Conservation (phyloP, 1,140 invertebrate species). For the Elymnias hypermnestra region DNA sequence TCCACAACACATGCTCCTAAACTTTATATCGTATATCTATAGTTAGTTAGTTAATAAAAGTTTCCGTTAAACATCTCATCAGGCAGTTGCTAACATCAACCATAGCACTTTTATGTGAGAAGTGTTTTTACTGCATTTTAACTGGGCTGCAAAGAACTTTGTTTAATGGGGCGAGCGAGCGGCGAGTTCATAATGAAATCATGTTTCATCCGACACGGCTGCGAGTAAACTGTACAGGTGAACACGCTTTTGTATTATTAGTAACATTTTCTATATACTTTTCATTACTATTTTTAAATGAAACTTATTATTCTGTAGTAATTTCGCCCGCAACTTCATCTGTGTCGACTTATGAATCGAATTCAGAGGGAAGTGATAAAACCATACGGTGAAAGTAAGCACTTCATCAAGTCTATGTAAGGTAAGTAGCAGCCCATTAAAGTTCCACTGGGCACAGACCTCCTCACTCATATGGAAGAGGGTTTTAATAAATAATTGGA, state of each 20-base stretch:
- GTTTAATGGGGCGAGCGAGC: slow-evolving; percentile 18
- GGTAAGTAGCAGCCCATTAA: too few relatives aligned
- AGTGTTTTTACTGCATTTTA: slow-evolving; percentile 33
- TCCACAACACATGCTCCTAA: slow-evolving; percentile 19
- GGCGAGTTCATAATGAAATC: slow-evolving; percentile 13
- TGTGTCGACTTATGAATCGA: too few relatives aligned
- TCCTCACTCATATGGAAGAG: too few relatives aligned
- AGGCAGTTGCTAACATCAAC: slow-evolving; percentile 29
- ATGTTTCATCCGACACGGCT: slow-evolving; percentile 8
- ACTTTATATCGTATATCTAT: slow-evolving; percentile 11
- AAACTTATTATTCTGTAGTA: too few relatives aligned
- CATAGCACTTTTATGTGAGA: slow-evolving; percentile 37
- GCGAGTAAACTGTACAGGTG: not conserved
- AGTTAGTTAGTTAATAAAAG: slow-evolving; percentile 34
- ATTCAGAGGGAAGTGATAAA: too few relatives aligned
- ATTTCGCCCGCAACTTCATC: too few relatives aligned
- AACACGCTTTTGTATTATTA: not conserved
- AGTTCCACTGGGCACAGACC: too few relatives aligned
- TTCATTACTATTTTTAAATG: not conserved
- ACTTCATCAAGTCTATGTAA: too few relatives aligned
- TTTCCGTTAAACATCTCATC: slow-evolving; percentile 39
- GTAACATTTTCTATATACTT: not conserved
- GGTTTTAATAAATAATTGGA: too few relatives aligned
- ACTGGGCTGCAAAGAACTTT: slow-evolving; percentile 24
- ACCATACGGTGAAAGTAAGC: too few relatives aligned